Percentiles rank a stretch among this genome's conserved stretches.
phyloP scores from a whole-genome alignment of 2,113 vertebrate genomes.

The Chloebia gouldiae region DNA sequence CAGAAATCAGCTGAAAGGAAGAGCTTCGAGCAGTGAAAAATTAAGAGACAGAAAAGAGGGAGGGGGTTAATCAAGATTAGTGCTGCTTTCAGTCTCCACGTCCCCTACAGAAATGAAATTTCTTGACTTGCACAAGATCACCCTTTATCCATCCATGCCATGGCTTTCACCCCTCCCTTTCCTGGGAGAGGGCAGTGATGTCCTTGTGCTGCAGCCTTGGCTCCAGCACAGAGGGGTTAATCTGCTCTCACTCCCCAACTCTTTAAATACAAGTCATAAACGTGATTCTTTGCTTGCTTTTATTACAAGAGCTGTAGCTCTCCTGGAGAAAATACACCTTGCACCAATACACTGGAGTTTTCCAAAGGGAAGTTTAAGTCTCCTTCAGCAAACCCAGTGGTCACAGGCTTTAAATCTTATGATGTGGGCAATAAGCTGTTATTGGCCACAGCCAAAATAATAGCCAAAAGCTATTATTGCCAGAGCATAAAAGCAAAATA shows the following conservation, averaged over 20 bases:
- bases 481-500: not conserved
- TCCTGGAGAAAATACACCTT: not conserved
- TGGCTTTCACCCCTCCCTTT: not conserved
- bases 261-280: slow-evolving; percentile 4
- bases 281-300: slow-evolving; percentile 17
- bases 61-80: slow-evolving; percentile 28
- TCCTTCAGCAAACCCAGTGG: not conserved
- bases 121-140: not conserved
- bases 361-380: not conserved
- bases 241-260: not conserved
- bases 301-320: not conserved
- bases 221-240: not conserved
- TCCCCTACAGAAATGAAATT: slow-evolving; percentile 3
- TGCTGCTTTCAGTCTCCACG: not conserved
- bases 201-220: not conserved
- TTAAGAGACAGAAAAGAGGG: not conserved
- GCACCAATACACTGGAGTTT: not conserved
- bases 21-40: not conserved
- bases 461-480: not conserved
- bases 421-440: not conserved
- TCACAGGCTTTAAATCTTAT: not conserved
- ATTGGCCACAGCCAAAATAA: not conserved
- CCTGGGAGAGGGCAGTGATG: not conserved
- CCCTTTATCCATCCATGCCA: not conserved
- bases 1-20: not conserved